These are phyloP conservation scores for Morus bassanus DNA, from an alignment of 2,797 vertebrate species.

Conservation along the genomic window DNA sequence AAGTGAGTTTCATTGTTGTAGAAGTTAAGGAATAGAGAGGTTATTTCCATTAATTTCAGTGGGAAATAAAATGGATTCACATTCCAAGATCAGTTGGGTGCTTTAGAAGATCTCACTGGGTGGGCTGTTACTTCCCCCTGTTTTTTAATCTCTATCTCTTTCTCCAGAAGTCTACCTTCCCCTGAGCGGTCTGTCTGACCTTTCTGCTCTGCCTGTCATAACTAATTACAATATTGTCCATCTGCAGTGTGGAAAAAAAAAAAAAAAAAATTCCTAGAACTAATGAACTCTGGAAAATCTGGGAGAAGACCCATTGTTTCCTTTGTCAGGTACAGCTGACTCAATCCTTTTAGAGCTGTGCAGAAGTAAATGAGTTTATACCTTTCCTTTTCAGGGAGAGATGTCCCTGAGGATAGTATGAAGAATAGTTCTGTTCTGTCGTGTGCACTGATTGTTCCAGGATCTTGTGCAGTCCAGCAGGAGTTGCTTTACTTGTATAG, in stretches of 20 bases:
- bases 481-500: neutral
- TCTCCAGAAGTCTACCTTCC: neutral
- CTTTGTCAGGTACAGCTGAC: neutral
- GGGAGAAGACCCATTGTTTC: neutral
- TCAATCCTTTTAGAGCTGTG: rapidly evolving
- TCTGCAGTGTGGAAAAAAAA: neutral
- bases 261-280: neutral
- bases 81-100: slow-evolving; percentile 1
- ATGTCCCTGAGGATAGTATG: neutral
- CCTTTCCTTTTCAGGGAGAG: neutral
- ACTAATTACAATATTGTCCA: neutral
- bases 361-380: neutral
- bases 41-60: neutral
- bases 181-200: neutral
- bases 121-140: neutral
- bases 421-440: neutral
- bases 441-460: too few species aligned
- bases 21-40: neutral
- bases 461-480: too few species aligned
- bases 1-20: neutral
- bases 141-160: neutral
- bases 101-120: slow-evolving; percentile 18
- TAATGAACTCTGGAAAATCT: neutral
- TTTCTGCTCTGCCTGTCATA: slow-evolving; percentile 9
- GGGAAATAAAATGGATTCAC: neutral